Evolutionary conservation across 2,113 vertebrate species (phyloP).

Genomic region (Prionailurus viverrinus): DNA sequence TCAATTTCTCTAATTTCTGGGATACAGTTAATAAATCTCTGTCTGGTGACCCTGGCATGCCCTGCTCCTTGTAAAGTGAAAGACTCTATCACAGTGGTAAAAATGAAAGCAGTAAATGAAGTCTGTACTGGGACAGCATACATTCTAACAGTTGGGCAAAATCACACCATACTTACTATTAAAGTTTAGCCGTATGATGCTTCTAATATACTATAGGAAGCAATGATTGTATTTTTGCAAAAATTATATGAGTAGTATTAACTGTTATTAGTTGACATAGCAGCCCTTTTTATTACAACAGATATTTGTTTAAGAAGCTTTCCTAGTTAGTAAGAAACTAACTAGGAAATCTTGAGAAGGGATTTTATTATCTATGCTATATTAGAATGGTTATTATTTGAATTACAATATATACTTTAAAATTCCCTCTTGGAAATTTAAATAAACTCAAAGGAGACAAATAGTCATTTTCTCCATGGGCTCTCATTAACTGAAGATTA

Average conservation of each 20-base stretch:
- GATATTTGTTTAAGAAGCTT: neutral
- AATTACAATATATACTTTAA: neutral
- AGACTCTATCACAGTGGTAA: neutral
- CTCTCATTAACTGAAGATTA: neutral
- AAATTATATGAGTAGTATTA: neutral
- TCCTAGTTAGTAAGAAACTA: too few species aligned
- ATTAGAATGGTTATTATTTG: neutral
- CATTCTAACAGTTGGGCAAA: neutral
- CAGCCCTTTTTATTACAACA: neutral
- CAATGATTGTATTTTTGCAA: neutral
- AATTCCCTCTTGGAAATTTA: slow-evolving; percentile 7
- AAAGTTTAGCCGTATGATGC: neutral
- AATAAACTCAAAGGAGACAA: neutral
- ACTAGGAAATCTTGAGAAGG: neutral
- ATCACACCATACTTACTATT: neutral
- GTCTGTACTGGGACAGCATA: neutral
- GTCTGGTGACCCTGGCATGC: neutral
- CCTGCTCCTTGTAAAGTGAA: neutral
- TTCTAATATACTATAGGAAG: neutral
- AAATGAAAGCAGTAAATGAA: neutral
- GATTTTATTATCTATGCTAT: neutral
- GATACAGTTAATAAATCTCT: neutral
- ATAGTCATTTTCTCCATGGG: neutral
- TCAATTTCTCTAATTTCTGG: neutral
- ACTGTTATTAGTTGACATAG: neutral